Evolutionary conservation across 2,113 vertebrate species (phyloP).

Genomic region (Anthoscopus minutus): DNA sequence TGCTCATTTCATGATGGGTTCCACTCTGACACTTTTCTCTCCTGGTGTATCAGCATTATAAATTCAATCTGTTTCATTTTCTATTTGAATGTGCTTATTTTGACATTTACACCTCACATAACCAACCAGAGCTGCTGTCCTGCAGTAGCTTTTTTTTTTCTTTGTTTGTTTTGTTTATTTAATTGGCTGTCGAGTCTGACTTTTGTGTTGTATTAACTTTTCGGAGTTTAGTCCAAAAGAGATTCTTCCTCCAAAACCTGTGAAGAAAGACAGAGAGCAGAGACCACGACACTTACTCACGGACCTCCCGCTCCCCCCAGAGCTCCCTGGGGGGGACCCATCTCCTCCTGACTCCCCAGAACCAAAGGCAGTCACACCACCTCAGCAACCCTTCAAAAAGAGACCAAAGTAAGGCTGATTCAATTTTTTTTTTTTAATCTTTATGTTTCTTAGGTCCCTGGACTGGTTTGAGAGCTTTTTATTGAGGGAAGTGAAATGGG

Average conservation of each 20-base stretch:
- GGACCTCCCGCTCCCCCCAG: constrained; percentile 92
- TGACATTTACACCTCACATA: not conserved
- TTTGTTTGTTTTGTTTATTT: not conserved
- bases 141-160: not conserved
- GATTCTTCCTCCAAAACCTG: constrained; percentile 79
- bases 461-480: accelerated
- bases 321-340: constrained; percentile 82
- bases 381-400: constrained; percentile 87
- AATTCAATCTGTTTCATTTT: not conserved
- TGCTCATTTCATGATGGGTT: accelerated
- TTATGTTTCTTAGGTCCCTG: not conserved
- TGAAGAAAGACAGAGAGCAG: constrained; percentile 87
- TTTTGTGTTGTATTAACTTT: constrained; percentile 38
- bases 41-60: accelerated
- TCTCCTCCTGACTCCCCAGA: constrained; percentile 90
- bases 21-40: not conserved
- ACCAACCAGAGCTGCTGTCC: not conserved
- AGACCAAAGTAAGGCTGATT: constrained; percentile 91
- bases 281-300: constrained; percentile 88
- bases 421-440: not conserved
- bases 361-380: constrained; percentile 79
- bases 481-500: not conserved
- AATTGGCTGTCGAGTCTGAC: not conserved
- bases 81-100: not conserved
- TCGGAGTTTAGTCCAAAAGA: constrained; percentile 87